Percentiles rank a stretch among this genome's conserved stretches.
Evolutionary conservation across 2,888 invertebrate species (phyloP).

Genomic region (Metacarcinus magister): DNA sequence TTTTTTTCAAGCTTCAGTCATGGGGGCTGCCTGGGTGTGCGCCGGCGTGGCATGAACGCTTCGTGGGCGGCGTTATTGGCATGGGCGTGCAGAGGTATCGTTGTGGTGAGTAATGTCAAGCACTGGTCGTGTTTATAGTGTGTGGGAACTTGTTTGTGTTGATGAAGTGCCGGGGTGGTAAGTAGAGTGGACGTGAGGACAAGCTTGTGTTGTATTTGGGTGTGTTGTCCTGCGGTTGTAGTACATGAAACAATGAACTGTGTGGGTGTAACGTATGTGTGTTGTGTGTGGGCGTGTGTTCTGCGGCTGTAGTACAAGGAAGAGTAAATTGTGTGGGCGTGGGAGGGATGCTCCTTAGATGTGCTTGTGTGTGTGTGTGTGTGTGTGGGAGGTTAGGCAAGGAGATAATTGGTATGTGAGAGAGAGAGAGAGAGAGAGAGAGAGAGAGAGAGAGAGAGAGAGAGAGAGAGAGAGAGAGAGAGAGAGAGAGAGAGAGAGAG

Average conservation of each 20-base stretch:
- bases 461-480: no score
- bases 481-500: slow-evolving; percentile 18
- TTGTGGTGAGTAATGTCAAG: background rate
- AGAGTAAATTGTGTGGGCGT: background rate
- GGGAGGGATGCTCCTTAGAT: background rate
- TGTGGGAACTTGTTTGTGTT: background rate
- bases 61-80: background rate
- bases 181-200: background rate
- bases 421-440: no score
- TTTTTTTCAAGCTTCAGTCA: background rate
- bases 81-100: background rate
- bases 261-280: background rate
- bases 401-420: no score
- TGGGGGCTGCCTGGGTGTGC: background rate
- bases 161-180: background rate
- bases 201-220: background rate
- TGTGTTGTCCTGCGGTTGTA: background rate
- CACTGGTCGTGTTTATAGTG: background rate
- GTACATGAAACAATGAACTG: background rate
- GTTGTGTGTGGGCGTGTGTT: no score
- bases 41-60: background rate
- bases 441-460: no score
- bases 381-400: no score
- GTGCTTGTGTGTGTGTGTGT: background rate
- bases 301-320: background rate